Evolutionary conservation across 2,797 vertebrate species (phyloP).

Genomic region (Darevskia nairensis): DNA sequence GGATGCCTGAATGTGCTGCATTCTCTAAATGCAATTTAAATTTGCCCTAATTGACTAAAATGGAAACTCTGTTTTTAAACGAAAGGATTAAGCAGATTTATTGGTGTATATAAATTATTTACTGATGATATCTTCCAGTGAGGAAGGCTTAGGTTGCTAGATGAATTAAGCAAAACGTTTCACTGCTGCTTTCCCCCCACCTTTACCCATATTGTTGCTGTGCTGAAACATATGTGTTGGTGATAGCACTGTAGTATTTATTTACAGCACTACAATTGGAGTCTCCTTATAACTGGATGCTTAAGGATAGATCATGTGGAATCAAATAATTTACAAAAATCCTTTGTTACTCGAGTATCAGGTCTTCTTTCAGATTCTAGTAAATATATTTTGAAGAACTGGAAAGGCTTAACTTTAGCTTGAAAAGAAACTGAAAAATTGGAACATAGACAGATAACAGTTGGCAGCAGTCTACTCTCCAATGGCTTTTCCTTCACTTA

Average conservation of each 20-base stretch:
- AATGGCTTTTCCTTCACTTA: neutral
- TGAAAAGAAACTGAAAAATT: neutral
- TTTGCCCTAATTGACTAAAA: neutral
- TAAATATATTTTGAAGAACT: constrained; percentile 4
- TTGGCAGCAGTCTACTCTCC: neutral
- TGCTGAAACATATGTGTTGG: neutral
- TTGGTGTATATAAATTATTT: neutral
- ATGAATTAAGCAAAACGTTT: constrained; percentile 20
- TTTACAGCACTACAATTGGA: neutral
- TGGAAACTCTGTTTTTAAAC: constrained; percentile 15
- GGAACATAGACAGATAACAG: neutral
- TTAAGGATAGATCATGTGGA: neutral
- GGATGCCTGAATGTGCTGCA: neutral
- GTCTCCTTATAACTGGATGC: neutral
- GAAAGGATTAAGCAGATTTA: constrained; percentile 15
- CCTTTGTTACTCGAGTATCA: neutral
- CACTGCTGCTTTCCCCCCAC: neutral
- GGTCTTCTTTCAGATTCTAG: neutral
- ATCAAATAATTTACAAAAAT: neutral
- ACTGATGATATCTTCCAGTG: constrained; percentile 16
- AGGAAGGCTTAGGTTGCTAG: neutral
- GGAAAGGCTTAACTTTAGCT: neutral
- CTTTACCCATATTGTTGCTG: neutral
- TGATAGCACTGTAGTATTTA: neutral
- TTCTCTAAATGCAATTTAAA: constrained; percentile 14